Base-by-base conservation (phyloP, 2,797 vertebrate species). In the Selene dorsalis region DNA sequence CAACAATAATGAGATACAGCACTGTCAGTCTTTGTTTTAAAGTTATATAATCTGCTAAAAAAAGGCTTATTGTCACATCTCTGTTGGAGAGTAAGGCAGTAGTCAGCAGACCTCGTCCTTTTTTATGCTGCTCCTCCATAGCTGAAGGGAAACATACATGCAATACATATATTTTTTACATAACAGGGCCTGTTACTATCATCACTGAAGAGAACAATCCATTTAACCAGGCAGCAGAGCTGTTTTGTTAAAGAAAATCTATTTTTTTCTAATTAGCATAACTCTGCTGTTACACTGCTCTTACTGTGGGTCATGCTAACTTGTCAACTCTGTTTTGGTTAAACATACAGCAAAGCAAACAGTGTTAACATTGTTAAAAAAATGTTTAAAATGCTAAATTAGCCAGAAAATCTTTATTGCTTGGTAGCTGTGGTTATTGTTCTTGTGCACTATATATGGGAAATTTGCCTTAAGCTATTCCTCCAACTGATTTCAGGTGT, bases 1-100 rank as follows among this genome's bases (percentile, higher is more conserved):
- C 38, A 38, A 74, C 71, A 45, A 58, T 48, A 48, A 67, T 80
- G n/a, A 82, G 30, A 73, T 41, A 20, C 45, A 26, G 18, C 4
- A 22, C 53, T 8, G 73, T 43, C 55, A 67, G 7, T 75, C 12
- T 68, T 53, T 22, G 26, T 52, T 80, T 81, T 47, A 56, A 70
- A 62, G 48, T 72, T 73, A 75, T 43, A 35, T 67, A 52, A 75
- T 83, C n/a, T 45, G 5, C 17, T 32, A 56, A 53, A 11, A 68
- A 56, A 76, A 64, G 4, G 3, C 0, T 52, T 3, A 28, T 60
- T 72, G 10, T 56, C 55, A 64, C 13, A 52, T 66, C 47, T 43
- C 20, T 41, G 7, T 48, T 16, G 22, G 24, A 38, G 30, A 38
- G 70, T 14, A 55, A 3, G 69, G 58, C 47, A 30, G 0, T n/a